Evolutionary conservation across 2,113 vertebrate species (phyloP), one percentile per base, ranked within the genome.

Genomic region (Pseudorhombus dupliciocellatus): DNA sequence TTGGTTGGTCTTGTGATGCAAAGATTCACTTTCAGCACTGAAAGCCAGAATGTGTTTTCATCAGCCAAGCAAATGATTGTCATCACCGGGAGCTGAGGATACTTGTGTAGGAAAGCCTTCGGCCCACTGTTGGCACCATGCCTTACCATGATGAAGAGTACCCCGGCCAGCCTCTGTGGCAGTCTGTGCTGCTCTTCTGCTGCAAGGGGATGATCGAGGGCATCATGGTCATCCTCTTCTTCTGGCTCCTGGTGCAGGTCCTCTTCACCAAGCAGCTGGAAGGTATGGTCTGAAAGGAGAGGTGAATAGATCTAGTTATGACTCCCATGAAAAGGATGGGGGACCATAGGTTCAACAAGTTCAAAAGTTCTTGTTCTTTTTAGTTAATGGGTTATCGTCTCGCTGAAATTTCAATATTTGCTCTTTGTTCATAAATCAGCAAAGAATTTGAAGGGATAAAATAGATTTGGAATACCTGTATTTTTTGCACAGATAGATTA

Each of bases 131-230:
- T 44, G 67, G 44, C 57, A 78, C 65, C 65, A 94, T 94, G 93
- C 89, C 92, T 30, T 89, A 87, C 66, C 76, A 88, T 8, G 91
- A 93, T 18, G 83, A 91, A 14, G 85, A 92, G 69, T 87, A 90
- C 65, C 86, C 91, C 3, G 88, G 72, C 7, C 90, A 91, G 87
- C 85, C 91, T 28, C 84, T 94, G 67, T 93, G 92, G 86, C 91
- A 91, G 81, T 94, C 93, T 6, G 91, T 94, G 73, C 34, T 93
- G 50, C 84, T 93, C 37, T 94, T 94, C 83, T 90, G 85, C 81
- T 94, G 90, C 80, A 94, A 93, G 81, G 92, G 92, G 0, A 89
- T 94, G 91, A 94, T 94, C 1, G 92, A 94, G 74, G 92, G 87
- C n/a, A 93, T 94, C 79, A 91, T 94, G 73, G 89, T 94, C 46